These are phyloP conservation scores for Sabatieria punctata DNA, from an alignment of 2,888 invertebrate species.

Conservation along the genomic window DNA sequence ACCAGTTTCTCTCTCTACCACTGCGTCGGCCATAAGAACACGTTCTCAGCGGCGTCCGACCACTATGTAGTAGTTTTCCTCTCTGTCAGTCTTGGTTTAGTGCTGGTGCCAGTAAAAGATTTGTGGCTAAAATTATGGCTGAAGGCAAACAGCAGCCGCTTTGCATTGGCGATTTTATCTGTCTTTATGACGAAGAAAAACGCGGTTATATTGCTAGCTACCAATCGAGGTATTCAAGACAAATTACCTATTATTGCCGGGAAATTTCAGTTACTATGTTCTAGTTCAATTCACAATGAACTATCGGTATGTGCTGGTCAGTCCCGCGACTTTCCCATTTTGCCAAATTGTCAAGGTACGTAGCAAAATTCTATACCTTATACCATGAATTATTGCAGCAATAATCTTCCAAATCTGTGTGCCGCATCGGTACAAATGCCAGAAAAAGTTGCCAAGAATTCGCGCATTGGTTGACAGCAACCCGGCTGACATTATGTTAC, in stretches of 20 bases:
- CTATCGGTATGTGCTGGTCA: background rate
- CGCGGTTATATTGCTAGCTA: background rate
- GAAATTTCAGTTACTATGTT: background rate
- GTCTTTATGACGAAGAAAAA: background rate
- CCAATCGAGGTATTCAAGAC: background rate
- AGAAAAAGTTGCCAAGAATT: background rate
- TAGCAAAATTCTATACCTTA: background rate
- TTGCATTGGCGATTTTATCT: background rate
- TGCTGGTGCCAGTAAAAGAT: too few species aligned
- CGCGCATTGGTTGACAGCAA: background rate
- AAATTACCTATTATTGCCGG: background rate
- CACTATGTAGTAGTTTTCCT: too few species aligned
- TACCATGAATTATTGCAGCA: background rate
- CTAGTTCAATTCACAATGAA: background rate
- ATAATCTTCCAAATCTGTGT: background rate
- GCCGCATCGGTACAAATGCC: background rate
- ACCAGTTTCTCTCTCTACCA: too few species aligned
- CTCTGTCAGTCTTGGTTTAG: too few species aligned
- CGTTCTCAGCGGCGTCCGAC: too few species aligned
- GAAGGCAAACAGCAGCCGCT: background rate
- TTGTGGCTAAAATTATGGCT: too few species aligned
- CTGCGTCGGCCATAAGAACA: too few species aligned
- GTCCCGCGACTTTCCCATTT: background rate
- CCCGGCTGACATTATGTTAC: background rate
- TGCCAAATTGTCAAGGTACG: background rate